A percentile compares a stretch with the other conserved stretches of the same genome.
Evolutionary conservation across 1,140 invertebrate species (phyloP).

Genomic region (Aethina tumida): DNA sequence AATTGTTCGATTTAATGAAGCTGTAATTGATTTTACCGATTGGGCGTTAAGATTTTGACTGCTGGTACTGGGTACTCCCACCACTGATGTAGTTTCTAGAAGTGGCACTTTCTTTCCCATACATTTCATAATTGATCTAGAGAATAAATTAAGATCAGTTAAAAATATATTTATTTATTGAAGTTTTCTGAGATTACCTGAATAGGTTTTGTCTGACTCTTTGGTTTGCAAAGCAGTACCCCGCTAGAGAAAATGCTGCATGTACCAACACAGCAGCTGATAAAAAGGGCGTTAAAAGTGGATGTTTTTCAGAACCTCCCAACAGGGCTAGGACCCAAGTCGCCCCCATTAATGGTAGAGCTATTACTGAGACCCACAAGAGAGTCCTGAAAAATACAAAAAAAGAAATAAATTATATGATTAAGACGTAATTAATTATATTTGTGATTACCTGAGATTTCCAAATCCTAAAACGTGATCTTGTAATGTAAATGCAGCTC

Average conservation of each 20-base stretch:
- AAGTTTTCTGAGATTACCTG: slow-evolving; percentile 24
- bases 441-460: slow-evolving; percentile 58
- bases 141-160: slow-evolving; percentile 12
- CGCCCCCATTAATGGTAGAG: slow-evolving; percentile 64
- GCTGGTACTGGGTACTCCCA: slow-evolving; percentile 51
- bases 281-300: slow-evolving; percentile 60
- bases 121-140: slow-evolving; percentile 54
- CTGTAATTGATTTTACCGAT: slow-evolving; percentile 34
- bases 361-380: slow-evolving; percentile 72
- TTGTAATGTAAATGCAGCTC: slow-evolving; percentile 83
- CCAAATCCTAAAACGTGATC: slow-evolving; percentile 85
- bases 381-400: slow-evolving; percentile 53
- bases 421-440: not conserved
- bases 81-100: slow-evolving; percentile 59
- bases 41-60: slow-evolving; percentile 61
- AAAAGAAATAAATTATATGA: too few species aligned
- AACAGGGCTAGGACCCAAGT: slow-evolving; percentile 75
- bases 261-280: slow-evolving; percentile 60
- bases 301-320: slow-evolving; percentile 66
- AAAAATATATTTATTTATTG: not conserved
- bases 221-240: slow-evolving; percentile 75
- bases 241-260: slow-evolving; percentile 66
- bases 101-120: slow-evolving; percentile 78
- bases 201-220: slow-evolving; percentile 62
- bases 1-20: slow-evolving; percentile 5